Base-by-base conservation (phyloP, 2,888 invertebrate genomes). In the Gymnocheta viridis region DNA sequence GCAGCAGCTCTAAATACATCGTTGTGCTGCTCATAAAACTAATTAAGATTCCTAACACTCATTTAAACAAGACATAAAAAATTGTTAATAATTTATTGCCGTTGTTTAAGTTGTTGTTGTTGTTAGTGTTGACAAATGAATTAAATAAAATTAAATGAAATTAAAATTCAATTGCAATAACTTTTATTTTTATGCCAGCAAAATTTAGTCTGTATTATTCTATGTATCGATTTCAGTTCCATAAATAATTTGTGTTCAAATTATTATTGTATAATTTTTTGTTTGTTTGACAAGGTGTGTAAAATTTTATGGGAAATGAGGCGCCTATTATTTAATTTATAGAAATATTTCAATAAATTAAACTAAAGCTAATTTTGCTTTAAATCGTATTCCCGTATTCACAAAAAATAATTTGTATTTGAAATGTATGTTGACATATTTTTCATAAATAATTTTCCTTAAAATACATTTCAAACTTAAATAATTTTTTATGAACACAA, bases 241-340 rank as follows among this genome's bases (percentile, higher is more conserved):
- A 49, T 44, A 56, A 69, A 5, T 38, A 9, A 27, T 64, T 64
- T 49, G 24, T 2, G 14, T 60, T 2, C 17, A 77, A 77, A 67
- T 49, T 22, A 29, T 47, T 38, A 47, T 54, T 64, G 14, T 41
- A n/a, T 41, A 12, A n/a, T 17, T 19, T 4, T 47, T 47, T 47
- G 32, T 47, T 17, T 41, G 47, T 69, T 79, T 79, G 66, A 70
- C 67, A 74, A 70, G 79, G 69, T 70, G 82, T 70, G 79, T 76
- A 29, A 51, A 58, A 62, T 29, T 44, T 67, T 60, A 77, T 70
- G 58, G 64, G n/a, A 76, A 38, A 29, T 62, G 12, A 54, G 81
- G 74, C 74, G 74, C 69, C 69, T 60, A 17, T 10, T 66, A 56
- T n/a, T n/a, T 27, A 29, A 54, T 64, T 29, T 22, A 44, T 29